Evolutionary conservation across 2,797 vertebrate species (phyloP), one percentile per base, ranked within the genome.

Genomic region (Nothura maculosa): DNA sequence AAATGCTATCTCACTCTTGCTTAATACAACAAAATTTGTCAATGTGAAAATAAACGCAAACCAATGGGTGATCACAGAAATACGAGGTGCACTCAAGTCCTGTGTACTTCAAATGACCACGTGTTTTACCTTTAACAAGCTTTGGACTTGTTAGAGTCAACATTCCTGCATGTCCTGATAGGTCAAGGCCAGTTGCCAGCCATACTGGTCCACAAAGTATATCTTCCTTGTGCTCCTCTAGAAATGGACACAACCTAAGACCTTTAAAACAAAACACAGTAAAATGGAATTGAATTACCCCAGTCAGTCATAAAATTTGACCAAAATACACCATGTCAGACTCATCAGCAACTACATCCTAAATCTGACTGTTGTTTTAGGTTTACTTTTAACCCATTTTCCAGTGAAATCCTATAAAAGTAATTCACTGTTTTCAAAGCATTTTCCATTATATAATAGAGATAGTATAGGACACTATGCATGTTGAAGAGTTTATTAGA

Each of bases 191-290:
- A 96, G 99, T 99, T 96, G 99, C 99, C 96, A 99, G 96, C 99
- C 99, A 99, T 28, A 99, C 99, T 3, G 99, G 99, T 69, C 99
- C 99, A 86, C 99, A 99, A 42, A 99, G 97, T 96, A 99, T 99
- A 95, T 99, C 99, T 95, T 99, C 99, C 90, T 99, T 99, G 96
- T 99, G 99, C 89, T 99, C 99, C 94, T 99, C 99, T 73, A 99
- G 97, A 97, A 99, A 99, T 0, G 98, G 98, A 97, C 99, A 99
- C 72, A 99, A 96, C 89, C 99, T 97, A 81, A 99, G 98, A 94
- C 99, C 99, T 99, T 95, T 52, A 28, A 27, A n/a, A 95, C 86
- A 42, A 70, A 67, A 58, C 27, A 84, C 16, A 91, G 43, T 30
- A 68, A 83, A 14, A 82, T 3, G 1, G n/a, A 85, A 16, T 9